phyloP scores from a whole-genome alignment of 2,113 vertebrate genomes.

The human region DNA sequence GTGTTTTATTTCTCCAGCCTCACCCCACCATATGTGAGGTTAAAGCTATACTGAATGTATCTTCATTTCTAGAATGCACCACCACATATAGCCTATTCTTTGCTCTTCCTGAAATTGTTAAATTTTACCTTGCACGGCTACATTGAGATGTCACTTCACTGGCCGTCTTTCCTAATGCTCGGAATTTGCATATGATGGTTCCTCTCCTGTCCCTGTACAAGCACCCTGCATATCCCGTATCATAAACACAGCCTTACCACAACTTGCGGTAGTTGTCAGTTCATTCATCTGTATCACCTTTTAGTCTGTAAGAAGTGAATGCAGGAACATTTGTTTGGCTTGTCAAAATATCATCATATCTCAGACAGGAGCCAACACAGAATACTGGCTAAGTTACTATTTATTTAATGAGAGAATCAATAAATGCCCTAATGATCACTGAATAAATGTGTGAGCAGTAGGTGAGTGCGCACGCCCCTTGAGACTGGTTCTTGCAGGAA shows the following conservation, averaged over 20 bases:
- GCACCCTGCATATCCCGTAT: background rate
- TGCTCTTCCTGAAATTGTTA: background rate
- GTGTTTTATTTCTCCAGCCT: background rate
- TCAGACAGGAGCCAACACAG: no score
- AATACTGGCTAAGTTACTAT: background rate
- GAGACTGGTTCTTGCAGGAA: no score
- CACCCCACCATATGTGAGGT: background rate
- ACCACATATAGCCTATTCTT: background rate
- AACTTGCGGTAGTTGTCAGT: fast-evolving
- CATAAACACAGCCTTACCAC: background rate
- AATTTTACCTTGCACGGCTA: background rate
- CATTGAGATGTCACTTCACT: background rate
- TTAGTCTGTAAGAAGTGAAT: no score
- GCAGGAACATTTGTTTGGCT: fast-evolving
- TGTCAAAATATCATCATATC: no score
- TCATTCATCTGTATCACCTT: fast-evolving
- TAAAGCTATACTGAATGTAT: background rate
- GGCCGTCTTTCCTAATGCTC: no score
- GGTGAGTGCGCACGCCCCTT: no score
- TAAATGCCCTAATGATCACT: no score
- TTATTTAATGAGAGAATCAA: background rate
- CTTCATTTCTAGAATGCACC: background rate
- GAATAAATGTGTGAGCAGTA: background rate
- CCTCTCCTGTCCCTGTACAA: fast-evolving
- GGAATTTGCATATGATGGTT: fast-evolving